phyloP scores from a whole-genome alignment of 92 coral and sea anemone genomes.

The Ricordea florida region DNA sequence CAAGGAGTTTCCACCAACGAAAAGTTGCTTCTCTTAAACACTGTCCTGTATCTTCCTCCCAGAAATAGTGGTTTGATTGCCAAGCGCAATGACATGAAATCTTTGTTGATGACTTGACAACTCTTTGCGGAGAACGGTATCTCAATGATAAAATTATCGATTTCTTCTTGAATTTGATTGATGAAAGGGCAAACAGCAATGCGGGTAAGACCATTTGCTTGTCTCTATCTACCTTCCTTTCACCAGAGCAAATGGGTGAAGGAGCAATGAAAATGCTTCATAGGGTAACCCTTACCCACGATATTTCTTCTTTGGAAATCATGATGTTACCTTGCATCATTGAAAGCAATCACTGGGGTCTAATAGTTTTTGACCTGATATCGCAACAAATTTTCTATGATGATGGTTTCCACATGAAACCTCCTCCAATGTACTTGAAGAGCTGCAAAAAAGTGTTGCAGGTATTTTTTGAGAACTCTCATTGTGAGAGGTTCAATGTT shows the following conservation, averaged over 20 bases:
- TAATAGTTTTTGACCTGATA: background rate
- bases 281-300: background rate
- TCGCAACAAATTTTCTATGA: background rate
- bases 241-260: background rate
- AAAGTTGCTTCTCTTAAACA: background rate
- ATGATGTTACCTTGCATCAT: background rate
- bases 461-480: background rate
- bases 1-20: background rate
- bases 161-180: no score
- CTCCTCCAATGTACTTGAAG: background rate
- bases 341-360: background rate
- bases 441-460: background rate
- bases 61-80: background rate
- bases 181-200: no score
- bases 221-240: background rate
- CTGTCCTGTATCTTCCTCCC: background rate
- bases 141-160: no score
- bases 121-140: no score
- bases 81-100: background rate
- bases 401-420: background rate
- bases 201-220: no score
- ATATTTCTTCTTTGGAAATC: background rate
- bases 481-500: constrained; percentile 1
- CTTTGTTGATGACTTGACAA: background rate
- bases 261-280: constrained; percentile 5